Conservation (phyloP, 2,113 vertebrate species). For the Pterocles orientalis region DNA sequence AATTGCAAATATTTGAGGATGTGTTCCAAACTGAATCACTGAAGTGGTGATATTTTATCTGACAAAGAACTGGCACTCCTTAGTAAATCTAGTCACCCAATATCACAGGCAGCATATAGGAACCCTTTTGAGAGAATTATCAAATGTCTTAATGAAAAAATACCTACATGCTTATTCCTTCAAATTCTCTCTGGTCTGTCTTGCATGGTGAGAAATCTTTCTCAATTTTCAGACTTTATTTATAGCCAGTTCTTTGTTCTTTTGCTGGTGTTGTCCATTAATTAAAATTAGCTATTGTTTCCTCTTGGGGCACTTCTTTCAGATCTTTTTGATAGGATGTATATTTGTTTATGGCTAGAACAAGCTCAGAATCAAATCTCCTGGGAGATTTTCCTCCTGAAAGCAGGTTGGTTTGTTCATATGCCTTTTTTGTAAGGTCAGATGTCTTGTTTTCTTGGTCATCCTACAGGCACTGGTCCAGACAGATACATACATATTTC, state of each 20-base stretch:
- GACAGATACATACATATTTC: background rate
- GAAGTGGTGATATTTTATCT: conserved; percentile 11
- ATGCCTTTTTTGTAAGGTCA: background rate
- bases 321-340: background rate
- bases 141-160: background rate
- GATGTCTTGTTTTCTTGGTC: background rate
- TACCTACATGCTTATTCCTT: background rate
- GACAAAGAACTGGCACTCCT: conserved; percentile 1
- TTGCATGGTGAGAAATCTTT: background rate
- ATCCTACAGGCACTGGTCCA: background rate
- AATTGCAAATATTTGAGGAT: conserved; percentile 50
- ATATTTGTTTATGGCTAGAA: background rate
- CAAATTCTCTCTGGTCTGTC: background rate
- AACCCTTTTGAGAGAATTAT: background rate
- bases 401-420: background rate
- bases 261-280: background rate
- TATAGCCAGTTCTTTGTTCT: background rate
- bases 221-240: background rate
- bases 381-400: background rate
- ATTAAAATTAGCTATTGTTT: background rate
- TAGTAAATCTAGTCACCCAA: background rate
- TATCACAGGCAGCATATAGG: background rate
- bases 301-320: background rate
- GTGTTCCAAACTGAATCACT: conserved; percentile 19
- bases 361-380: background rate